Percentiles rank a stretch among this genome's conserved stretches.
phyloP scores from a whole-genome alignment of 37 sponge, comb jelly and placozoan species.

The Beroe forskalii region DNA sequence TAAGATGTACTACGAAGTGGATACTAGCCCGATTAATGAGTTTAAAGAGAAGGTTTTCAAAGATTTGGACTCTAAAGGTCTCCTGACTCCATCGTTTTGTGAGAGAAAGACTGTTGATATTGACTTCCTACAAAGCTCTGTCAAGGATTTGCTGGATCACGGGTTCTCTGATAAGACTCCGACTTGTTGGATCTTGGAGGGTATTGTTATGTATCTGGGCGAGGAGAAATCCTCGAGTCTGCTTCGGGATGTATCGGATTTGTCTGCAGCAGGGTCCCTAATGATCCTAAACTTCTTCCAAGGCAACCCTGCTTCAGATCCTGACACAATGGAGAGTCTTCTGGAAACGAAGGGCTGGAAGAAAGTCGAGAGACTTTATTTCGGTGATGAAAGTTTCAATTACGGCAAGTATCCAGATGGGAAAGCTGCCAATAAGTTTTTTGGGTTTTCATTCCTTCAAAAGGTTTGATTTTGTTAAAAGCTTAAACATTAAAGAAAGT shows the following conservation, averaged over 20 bases:
- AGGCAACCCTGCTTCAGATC: not conserved
- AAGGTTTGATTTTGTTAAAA: too few species aligned
- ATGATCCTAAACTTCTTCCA: not conserved
- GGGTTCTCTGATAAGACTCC: not conserved
- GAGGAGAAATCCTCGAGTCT: not conserved
- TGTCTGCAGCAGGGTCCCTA: not conserved
- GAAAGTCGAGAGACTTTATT: not conserved
- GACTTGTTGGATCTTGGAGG: not conserved
- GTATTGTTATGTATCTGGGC: not conserved
- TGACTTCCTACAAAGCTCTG: not conserved
- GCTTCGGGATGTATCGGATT: not conserved
- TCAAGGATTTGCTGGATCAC: not conserved
- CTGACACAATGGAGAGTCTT: not conserved
- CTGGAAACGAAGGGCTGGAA: not conserved
- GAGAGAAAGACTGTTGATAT: not conserved
- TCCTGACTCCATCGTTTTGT: not conserved
- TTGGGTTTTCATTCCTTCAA: not conserved
- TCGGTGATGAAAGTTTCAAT: not conserved
- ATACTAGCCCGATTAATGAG: not conserved
- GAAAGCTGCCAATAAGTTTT: not conserved
- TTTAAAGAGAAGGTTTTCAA: not conserved
- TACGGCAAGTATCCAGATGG: not conserved
- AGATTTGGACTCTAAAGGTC: not conserved
- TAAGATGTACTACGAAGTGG: not conserved
- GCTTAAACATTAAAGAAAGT: too few species aligned